Conservation (phyloP, 2,113 vertebrate genomes). For the Pithys albifrons region DNA sequence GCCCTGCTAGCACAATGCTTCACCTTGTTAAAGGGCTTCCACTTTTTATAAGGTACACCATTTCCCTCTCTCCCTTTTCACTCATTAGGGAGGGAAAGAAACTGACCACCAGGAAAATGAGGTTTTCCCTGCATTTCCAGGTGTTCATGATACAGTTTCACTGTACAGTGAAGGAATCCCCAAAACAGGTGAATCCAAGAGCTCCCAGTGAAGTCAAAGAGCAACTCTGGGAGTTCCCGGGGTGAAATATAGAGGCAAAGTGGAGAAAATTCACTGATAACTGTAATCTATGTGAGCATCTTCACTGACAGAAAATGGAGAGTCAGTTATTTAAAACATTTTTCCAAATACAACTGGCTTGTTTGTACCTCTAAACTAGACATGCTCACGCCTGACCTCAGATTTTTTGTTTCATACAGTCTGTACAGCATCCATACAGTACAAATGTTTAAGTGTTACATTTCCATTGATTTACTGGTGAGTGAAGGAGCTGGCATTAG, state of each 20-base stretch:
- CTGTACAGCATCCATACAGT: not conserved
- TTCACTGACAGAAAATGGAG: not conserved
- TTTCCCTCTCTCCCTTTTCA: not conserved
- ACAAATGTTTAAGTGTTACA: not conserved
- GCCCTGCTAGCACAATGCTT: not conserved
- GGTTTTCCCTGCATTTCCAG: not conserved
- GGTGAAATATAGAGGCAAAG: not conserved
- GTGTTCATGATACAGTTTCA: not conserved
- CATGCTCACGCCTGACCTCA: not conserved
- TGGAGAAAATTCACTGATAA: not conserved
- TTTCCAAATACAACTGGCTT: not conserved
- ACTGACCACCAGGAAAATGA: not conserved
- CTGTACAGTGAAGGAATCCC: not conserved
- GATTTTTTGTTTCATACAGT: not conserved
- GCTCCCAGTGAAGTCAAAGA: not conserved
- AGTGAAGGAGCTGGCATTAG: not conserved
- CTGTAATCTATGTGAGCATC: not conserved
- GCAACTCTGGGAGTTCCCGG: not conserved
- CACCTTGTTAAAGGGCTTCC: not conserved
- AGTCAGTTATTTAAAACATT: fast-evolving
- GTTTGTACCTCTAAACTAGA: not conserved
- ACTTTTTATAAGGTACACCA: not conserved
- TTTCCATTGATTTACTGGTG: no score
- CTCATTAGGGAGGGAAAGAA: not conserved
- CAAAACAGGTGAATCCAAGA: not conserved